phyloP scores from a whole-genome alignment of 2,113 vertebrate species.

The Platichthys stellatus region DNA sequence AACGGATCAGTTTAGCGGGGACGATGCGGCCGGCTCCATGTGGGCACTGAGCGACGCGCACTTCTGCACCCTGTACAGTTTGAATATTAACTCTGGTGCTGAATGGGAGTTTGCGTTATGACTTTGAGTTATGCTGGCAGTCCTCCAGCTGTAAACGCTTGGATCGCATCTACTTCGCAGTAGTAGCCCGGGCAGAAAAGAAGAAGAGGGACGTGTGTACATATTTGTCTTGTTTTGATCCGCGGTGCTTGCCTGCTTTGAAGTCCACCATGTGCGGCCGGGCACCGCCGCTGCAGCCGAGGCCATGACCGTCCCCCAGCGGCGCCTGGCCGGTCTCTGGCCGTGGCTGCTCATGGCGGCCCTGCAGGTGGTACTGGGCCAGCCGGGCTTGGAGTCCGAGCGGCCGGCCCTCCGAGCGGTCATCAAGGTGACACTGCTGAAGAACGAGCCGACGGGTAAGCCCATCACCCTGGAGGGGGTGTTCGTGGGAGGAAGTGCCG shows the following conservation, averaged over 20 bases:
- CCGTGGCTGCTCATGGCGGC: slow-evolving; percentile 96
- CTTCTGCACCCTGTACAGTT: slow-evolving; percentile 6
- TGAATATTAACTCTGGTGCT: slow-evolving; percentile 52
- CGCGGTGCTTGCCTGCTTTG: slow-evolving; percentile 76
- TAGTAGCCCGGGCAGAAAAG: slow-evolving; percentile 9
- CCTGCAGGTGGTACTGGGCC: slow-evolving; percentile 90
- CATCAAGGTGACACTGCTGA: slow-evolving; percentile 92
- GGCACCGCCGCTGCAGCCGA: slow-evolving; percentile 89
- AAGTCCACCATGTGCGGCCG: slow-evolving; percentile 92
- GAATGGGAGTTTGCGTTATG: slow-evolving; percentile 52
- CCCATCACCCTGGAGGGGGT: slow-evolving; percentile 90
- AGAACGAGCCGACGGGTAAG: slow-evolving; percentile 86
- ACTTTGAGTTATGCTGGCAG: slow-evolving; percentile 50
- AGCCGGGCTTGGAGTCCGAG: slow-evolving; percentile 88
- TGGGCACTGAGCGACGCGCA: slow-evolving; percentile 8
- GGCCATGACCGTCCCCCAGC: slow-evolving; percentile 95
- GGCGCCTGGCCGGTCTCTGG: slow-evolving; percentile 96
- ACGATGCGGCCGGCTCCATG: slow-evolving; percentile 17
- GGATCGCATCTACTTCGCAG: slow-evolving; percentile 48
- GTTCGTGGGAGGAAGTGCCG: slow-evolving; percentile 89
- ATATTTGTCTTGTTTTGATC: slow-evolving; percentile 30
- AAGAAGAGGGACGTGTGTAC: slow-evolving; percentile 25
- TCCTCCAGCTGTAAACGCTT: slow-evolving; percentile 41
- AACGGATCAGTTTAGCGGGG: neutral
- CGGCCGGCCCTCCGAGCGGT: slow-evolving; percentile 87